Evolutionary conservation across 2,113 vertebrate species (phyloP), one percentile per base, ranked within the genome.

Genomic region (Apodemus speciosus): DNA sequence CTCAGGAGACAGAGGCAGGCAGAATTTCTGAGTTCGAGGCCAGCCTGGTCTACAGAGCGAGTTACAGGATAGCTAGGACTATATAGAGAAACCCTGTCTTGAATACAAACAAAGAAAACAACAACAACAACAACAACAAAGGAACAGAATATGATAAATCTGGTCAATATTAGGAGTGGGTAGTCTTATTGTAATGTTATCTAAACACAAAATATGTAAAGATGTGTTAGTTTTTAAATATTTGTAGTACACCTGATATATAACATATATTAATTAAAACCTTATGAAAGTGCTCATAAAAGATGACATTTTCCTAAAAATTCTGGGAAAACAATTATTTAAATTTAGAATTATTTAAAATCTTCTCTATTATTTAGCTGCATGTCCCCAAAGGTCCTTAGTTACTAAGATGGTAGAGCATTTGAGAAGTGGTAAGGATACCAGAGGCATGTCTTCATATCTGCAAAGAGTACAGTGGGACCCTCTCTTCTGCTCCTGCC

Each of bases 221-320:
- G 38, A 85, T 6, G 53, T 91, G 25, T 64, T 89, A 46, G 49
- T 68, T 95, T 68, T 56, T 84, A 93, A 83, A 90, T 90, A 90
- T 73, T 25, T 90, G 6, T 40, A 94, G 30, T 93, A 93, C 71
- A 75, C 83, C 85, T 71, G 18, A 80, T 88, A 46, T 85, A 27
- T 25, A 94, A 27, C 62, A 60, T 76, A 69, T 40, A 40, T 68
- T 69, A 27, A 79, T 10, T 94, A 62, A 95, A 92, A 92, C 15
- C 14, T 75, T n/a, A 85, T 23, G 49, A 90, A 93, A n/a, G 30
- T 81, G 3, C 32, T 85, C 20, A 72, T 18, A 46, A 77, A 40
- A 94, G 23, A 89, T 85, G 89, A 90, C 3, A 77, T 90, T 90
- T 90, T 86, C 69, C 69, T 79, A 66, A 84, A 95, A 86, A 30